phyloP scores from a whole-genome alignment of 2,888 invertebrate genomes.

The Eupithecia centaureata region DNA sequence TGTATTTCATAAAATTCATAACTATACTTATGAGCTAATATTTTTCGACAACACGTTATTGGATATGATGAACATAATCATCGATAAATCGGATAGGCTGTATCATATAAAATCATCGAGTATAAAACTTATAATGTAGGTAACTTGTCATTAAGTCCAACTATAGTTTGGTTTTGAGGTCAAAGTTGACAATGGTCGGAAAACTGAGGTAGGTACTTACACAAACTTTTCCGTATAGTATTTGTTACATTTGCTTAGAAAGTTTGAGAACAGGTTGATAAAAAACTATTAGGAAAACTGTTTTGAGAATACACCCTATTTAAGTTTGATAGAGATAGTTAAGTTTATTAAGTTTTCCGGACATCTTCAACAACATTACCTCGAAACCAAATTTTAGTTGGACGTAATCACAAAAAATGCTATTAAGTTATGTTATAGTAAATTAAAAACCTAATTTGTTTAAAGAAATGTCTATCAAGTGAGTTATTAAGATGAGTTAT shows the following conservation, averaged over 20 bases:
- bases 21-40: slow-evolving; percentile 82
- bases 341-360: no score
- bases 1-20: slow-evolving; percentile 82
- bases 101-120: no score
- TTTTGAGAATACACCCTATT: neutral
- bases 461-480: no score
- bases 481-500: no score
- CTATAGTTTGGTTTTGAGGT: neutral
- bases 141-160: neutral
- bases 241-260: neutral
- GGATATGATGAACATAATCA: slow-evolving; percentile 67
- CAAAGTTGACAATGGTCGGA: neutral
- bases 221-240: neutral
- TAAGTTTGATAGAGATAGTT: neutral
- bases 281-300: neutral
- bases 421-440: no score
- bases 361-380: no score
- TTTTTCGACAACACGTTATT: slow-evolving; percentile 78
- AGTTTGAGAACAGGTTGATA: neutral
- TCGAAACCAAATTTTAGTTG: no score
- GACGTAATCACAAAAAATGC: no score
- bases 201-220: neutral
- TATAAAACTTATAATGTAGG: slow-evolving; percentile 13
- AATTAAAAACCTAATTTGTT: no score
- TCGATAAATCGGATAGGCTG: slow-evolving; percentile 29